Conservation (phyloP, 1,140 invertebrate genomes). For the Conus ventricosus region DNA sequence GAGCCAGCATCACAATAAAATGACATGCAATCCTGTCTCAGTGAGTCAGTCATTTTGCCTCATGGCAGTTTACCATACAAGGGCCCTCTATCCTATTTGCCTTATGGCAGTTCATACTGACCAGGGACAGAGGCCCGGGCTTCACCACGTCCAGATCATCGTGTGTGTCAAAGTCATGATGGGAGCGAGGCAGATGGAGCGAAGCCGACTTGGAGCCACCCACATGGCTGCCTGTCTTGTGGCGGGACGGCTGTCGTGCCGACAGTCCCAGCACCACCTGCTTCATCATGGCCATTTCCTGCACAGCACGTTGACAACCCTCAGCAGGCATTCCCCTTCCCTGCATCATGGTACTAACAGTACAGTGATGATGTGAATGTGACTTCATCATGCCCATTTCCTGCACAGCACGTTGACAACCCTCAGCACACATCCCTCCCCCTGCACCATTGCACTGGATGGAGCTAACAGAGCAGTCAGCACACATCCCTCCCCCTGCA, state of each 20-base stretch:
- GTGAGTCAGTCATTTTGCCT: too few relatives aligned
- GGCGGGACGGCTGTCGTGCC: slow-evolving; percentile 53
- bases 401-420: slow-evolving; percentile 27
- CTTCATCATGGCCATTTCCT: slow-evolving; percentile 71
- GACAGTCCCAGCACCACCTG: slow-evolving; percentile 68
- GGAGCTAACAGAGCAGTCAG: too few relatives aligned
- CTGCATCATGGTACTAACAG: too few relatives aligned
- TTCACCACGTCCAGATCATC: slow-evolving; percentile 64
- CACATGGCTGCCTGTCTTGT: slow-evolving; percentile 49
- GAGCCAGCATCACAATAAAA: too few relatives aligned
- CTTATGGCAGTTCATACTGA: slow-evolving; percentile 31
- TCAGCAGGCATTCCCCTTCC: too few relatives aligned
- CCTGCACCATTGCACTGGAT: too few relatives aligned
- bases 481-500: too few relatives aligned
- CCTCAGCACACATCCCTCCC: too few relatives aligned
- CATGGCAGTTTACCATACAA: too few relatives aligned
- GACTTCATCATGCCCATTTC: slow-evolving; percentile 52
- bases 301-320: background rate
- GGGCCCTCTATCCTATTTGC: too few relatives aligned
- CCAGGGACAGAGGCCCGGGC: slow-evolving; percentile 64
- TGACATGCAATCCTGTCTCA: too few relatives aligned
- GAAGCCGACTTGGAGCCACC: slow-evolving; percentile 55
- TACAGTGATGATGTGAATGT: too few relatives aligned
- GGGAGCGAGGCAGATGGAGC: slow-evolving; percentile 40
- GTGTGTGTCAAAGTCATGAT: slow-evolving; percentile 50